A percentile compares a stretch with the other conserved stretches of the same genome.
Conservation (phyloP, 2,888 invertebrate genomes). For the Neoitamus cyanurus region DNA sequence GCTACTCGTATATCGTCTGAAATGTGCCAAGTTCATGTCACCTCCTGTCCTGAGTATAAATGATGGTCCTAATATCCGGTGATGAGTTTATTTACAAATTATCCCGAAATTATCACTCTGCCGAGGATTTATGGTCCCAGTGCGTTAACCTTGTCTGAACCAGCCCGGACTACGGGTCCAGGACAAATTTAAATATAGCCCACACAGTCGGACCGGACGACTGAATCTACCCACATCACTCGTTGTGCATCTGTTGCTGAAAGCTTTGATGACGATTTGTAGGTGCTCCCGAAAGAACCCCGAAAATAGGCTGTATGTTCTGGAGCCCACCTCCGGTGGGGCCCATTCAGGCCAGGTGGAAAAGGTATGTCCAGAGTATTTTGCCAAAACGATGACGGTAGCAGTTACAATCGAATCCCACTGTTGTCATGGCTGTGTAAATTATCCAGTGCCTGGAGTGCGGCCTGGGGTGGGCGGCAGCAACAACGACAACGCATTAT, state of each 20-base stretch:
- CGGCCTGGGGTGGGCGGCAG: not conserved
- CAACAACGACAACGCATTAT: conserved; percentile 11
- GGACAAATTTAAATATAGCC: conserved; percentile 23
- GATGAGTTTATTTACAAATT: conserved; percentile 39
- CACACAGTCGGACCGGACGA: not conserved
- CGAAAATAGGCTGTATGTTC: not conserved
- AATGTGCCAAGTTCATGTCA: conserved; percentile 23
- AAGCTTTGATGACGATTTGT: conserved; percentile 28
- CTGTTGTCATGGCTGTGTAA: conserved; percentile 26
- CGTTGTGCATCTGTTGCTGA: conserved; percentile 40
- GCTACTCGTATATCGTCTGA: not conserved
- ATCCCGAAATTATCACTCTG: conserved; percentile 24
- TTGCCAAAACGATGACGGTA: conserved; percentile 17
- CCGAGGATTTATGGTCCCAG: conserved; percentile 27
- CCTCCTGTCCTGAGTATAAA: conserved; percentile 27
- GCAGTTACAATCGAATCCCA: conserved; percentile 21
- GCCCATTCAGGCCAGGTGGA: not conserved
- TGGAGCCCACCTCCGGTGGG: not conserved
- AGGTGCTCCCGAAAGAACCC: conserved; percentile 8
- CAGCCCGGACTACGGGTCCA: not conserved
- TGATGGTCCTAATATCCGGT: conserved; percentile 38
- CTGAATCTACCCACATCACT: conserved; percentile 7
- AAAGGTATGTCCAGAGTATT: not conserved
- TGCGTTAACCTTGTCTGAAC: conserved; percentile 16
- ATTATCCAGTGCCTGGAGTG: not conserved